Evolutionary conservation across 2,888 invertebrate species (phyloP).

Genomic region (Cloeon dipterum): DNA sequence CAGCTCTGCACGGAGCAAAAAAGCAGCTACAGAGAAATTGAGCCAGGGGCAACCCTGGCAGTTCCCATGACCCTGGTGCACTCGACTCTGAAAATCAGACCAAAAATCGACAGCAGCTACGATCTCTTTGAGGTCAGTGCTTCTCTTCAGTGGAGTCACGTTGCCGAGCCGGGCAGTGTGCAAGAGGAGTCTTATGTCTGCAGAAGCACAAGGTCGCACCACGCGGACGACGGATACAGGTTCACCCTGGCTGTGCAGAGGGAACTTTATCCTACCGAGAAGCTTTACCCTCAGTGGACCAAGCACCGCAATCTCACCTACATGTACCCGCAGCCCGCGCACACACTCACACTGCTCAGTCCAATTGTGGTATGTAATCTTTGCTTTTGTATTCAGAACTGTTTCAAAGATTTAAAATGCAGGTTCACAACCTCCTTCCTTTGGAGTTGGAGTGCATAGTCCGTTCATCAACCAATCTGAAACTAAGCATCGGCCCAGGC

Average conservation of each 20-base stretch:
- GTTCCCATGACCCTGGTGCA: slow-evolving; percentile 45
- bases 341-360: slow-evolving; percentile 63
- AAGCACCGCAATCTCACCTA: not conserved
- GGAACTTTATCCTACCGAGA: not conserved
- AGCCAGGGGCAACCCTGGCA: slow-evolving; percentile 35
- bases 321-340: slow-evolving; percentile 35
- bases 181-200: slow-evolving; percentile 3
- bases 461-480: slow-evolving; percentile 21
- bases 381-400: too few species aligned
- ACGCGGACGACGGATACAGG: not conserved
- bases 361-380: slow-evolving; percentile 45
- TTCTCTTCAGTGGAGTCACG: slow-evolving; percentile 29
- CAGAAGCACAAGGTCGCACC: slow-evolving; percentile 5
- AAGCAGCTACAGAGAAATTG: slow-evolving; percentile 11
- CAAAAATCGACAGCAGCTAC: slow-evolving; percentile 20
- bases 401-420: too few species aligned
- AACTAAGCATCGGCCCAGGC: slow-evolving; percentile 8
- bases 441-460: slow-evolving; percentile 39
- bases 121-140: slow-evolving; percentile 24
- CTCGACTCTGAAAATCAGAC: slow-evolving; percentile 47
- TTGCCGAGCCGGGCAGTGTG: slow-evolving; percentile 4
- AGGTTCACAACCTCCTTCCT: slow-evolving; percentile 78
- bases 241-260: not conserved
- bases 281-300: slow-evolving; percentile 1
- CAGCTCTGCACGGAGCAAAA: slow-evolving; percentile 40